A percentile compares a stretch with the other conserved stretches of the same genome.
Conservation (phyloP, 2,888 invertebrate species). For the Oligia fasciuncula region DNA sequence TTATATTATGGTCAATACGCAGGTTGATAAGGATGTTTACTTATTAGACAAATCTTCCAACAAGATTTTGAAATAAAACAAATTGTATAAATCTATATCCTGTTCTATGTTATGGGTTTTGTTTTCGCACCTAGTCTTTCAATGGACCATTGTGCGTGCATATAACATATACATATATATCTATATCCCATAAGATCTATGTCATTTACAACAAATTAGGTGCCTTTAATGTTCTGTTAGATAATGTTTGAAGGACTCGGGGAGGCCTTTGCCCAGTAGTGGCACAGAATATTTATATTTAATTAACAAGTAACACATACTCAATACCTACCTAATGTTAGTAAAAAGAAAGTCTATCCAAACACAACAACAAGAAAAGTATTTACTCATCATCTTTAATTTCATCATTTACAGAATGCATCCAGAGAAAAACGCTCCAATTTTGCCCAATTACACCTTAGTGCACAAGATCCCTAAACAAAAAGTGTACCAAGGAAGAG, state of each 20-base stretch:
- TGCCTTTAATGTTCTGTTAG: no score
- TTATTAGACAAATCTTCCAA: not conserved
- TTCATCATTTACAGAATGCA: not conserved
- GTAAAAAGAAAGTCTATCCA: no score
- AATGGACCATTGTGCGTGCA: no score
- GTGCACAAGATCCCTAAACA: slow-evolving; percentile 41
- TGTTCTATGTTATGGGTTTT: no score
- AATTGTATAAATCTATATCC: not conserved
- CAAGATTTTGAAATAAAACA: not conserved
- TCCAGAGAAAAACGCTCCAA: not conserved
- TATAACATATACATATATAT: not conserved
- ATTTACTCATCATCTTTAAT: not conserved
- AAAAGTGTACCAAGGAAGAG: slow-evolving; percentile 65
- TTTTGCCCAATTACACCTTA: slow-evolving; percentile 8
- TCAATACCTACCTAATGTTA: no score
- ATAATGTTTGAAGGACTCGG: no score
- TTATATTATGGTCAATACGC: not conserved
- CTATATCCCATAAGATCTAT: no score
- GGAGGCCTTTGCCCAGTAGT: no score
- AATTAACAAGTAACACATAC: no score
- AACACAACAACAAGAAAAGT: no score
- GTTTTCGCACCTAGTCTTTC: no score
- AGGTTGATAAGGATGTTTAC: not conserved
- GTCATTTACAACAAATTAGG: not conserved
- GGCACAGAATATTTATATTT: no score